Percentiles rank a stretch among this genome's conserved stretches.
phyloP scores from a whole-genome alignment of 2,113 vertebrate genomes.

The Cynocephalus volans region DNA sequence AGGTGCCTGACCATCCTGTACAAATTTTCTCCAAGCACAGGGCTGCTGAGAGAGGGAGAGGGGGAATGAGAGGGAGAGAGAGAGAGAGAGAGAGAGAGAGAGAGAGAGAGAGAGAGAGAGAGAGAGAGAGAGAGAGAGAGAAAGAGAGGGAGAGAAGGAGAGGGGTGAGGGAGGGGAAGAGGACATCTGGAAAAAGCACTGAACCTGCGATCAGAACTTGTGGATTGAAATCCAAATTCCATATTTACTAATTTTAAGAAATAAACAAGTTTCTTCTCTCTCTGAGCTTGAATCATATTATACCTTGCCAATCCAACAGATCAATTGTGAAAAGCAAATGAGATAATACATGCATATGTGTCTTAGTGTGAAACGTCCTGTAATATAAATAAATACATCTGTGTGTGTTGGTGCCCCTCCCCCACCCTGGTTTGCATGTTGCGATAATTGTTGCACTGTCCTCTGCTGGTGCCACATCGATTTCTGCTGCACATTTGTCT shows the following conservation, averaged over 20 bases:
- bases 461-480: background rate
- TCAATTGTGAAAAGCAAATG: slow-evolving; percentile 37
- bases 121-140: background rate
- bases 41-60: background rate
- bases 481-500: background rate
- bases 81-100: background rate
- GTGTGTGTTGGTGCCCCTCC: accelerated
- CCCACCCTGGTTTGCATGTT: accelerated
- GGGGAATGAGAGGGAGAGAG: background rate
- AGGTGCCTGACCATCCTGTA: background rate
- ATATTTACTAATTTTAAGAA: background rate
- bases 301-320: background rate
- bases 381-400: background rate
- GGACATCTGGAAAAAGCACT: background rate
- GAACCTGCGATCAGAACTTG: background rate
- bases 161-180: background rate
- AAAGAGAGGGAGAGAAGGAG: no score
- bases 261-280: background rate
- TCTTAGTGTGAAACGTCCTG: background rate
- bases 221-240: background rate
- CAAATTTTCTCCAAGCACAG: background rate
- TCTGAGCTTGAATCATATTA: background rate
- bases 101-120: background rate
- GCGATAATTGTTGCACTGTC: background rate
- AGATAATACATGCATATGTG: background rate